Base-by-base conservation (phyloP, 2,113 vertebrate species). In the Oncorhynchus mykiss region DNA sequence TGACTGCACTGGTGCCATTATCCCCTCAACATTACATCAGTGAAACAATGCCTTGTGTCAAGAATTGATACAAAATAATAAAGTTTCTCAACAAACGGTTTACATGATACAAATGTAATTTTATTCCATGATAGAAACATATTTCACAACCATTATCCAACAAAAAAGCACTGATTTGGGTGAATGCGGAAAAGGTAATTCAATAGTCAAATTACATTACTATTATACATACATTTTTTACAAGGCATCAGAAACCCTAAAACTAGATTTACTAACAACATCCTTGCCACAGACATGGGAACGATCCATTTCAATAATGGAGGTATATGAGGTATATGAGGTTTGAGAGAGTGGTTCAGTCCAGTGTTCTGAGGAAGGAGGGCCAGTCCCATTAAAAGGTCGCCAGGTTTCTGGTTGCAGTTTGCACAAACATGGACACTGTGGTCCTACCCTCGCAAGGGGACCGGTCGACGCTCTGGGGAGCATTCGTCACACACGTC, bases 381-480 rank as follows among this genome's bases (percentile, higher is more conserved):
- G 84, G 25, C 51, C 68, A 1, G 67, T 84, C 78, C 77, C 74
- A 94, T 96, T 97, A 99, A 99, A 93, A 99, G 98, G 78, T 99
- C 97, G 80, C 96, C 96, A 1, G 96, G 91, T 90, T 96, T 98
- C 93, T 97, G 96, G 95, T 95, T 96, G 94, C 97, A 99, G 88
- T 92, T 93, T 86, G 94, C 83, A 90, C 98, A 99, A 73, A 99
- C 96, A 29, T 97, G 94, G 83, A 99, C 98, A 0, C 96, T 97
- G 91, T 99, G 97, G 92, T 99, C 97, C 97, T 97, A 99, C 84
- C 97, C 98, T 0, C 96, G 93, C 1, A 97, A 99, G 6, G 97
- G 96, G 48, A 99, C 97, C 0, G 97, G 73, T 54, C 97, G 94
- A 39, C 96, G 95, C 80, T 96, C 95, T 0, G 95, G 93, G 9